Evolutionary conservation across 2,113 vertebrate genomes (phyloP).

Genomic region (Carettochelys insculpta): DNA sequence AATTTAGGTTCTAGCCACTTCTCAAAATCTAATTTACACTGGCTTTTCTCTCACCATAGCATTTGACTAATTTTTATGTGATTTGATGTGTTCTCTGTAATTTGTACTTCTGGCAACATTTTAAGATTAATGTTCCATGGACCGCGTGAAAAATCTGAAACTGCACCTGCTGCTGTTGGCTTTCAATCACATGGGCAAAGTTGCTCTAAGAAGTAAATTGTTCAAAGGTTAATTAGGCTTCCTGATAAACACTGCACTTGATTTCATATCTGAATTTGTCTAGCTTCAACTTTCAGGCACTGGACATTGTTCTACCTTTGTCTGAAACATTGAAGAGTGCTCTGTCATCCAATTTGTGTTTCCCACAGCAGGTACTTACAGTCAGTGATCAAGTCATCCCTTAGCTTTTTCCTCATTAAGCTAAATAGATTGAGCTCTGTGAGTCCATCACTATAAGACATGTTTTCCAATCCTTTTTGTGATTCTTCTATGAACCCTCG

Average conservation of each 20-base stretch:
- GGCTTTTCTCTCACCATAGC: rapidly evolving
- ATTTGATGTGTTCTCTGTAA: neutral
- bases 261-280: too few species aligned
- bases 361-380: too few species aligned
- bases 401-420: neutral
- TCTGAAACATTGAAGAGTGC: too few species aligned
- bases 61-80: neutral
- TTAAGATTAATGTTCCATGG: neutral
- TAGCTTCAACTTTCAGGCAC: neutral
- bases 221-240: rapidly evolving
- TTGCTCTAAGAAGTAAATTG: neutral
- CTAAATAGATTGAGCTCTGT: neutral
- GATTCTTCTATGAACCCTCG: neutral
- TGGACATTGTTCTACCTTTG: rapidly evolving
- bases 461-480: rapidly evolving
- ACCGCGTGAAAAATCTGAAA: neutral
- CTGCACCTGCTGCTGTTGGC: neutral
- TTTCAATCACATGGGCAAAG: rapidly evolving
- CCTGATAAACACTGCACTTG: neutral
- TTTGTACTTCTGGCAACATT: neutral
- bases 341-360: too few species aligned
- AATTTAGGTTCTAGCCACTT: rapidly evolving
- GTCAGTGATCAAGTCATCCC: neutral
- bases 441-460: rapidly evolving
- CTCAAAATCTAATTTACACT: rapidly evolving